phyloP scores from a whole-genome alignment of 1,140 invertebrate species.

The Brachionus plicatilis region DNA sequence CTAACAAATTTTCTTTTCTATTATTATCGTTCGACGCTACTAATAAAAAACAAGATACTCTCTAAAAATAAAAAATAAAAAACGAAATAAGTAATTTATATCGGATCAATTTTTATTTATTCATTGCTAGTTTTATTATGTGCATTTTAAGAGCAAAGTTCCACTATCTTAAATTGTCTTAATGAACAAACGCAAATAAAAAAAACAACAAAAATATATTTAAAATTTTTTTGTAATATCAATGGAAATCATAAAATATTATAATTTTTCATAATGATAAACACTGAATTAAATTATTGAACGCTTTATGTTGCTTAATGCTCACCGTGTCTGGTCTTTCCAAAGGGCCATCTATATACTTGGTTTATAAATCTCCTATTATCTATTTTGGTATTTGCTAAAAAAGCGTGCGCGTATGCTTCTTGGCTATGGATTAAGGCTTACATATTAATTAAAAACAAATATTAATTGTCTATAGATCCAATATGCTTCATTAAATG shows the following conservation, averaged over 20 bases:
- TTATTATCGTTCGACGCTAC: not conserved
- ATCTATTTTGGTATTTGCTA: conserved; percentile 19
- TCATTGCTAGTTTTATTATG: not conserved
- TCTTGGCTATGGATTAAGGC: not conserved
- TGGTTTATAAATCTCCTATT: not conserved
- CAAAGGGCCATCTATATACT: not conserved
- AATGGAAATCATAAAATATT: conserved; percentile 21
- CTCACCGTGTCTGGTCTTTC: not conserved
- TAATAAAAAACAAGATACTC: not conserved
- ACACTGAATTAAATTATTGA: not conserved
- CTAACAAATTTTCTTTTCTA: not conserved
- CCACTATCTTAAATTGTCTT: not conserved
- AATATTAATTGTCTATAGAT: conserved; percentile 25
- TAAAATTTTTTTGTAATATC: not conserved
- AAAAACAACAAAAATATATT: not conserved
- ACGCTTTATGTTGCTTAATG: not conserved
- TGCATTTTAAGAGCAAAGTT: not conserved
- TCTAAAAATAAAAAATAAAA: not conserved
- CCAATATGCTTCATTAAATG: not conserved
- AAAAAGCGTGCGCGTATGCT: not conserved
- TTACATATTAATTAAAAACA: conserved; percentile 22
- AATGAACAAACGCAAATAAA: not conserved
- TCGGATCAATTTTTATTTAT: not conserved
- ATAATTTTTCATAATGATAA: conserved; percentile 23
- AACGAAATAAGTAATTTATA: not conserved